Conservation (phyloP, 2,888 invertebrate genomes). For the Agapetus fuscipes region DNA sequence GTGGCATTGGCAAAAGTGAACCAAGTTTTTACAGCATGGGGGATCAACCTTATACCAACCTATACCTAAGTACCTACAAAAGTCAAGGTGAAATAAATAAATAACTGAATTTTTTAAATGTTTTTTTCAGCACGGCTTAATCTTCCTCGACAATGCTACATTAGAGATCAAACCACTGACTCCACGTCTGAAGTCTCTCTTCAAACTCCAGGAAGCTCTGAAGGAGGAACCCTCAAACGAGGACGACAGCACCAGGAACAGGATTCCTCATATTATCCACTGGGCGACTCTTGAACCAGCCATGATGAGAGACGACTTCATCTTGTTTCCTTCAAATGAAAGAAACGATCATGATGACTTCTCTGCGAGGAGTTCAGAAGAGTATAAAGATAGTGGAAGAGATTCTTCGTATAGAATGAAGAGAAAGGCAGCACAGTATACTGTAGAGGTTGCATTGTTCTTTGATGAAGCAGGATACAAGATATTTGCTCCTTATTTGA, state of each 20-base stretch:
- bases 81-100: no score
- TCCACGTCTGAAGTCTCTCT: constrained; percentile 30
- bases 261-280: constrained; percentile 48
- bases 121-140: constrained; percentile 51
- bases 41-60: no score
- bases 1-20: no score
- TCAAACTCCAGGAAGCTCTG: constrained; percentile 32
- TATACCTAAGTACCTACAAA: no score
- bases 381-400: constrained; percentile 5
- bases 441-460: constrained; percentile 63
- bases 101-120: no score
- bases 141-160: constrained; percentile 56
- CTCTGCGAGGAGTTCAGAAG: constrained; percentile 19
- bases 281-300: constrained; percentile 40
- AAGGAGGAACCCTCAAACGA: constrained; percentile 24
- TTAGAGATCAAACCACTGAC: constrained; percentile 60
- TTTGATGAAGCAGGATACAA: constrained; percentile 65
- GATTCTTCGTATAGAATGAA: constrained; percentile 10
- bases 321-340: constrained; percentile 25
- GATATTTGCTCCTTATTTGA: constrained; percentile 57
- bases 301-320: constrained; percentile 35
- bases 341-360: constrained; percentile 23
- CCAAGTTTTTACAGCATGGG: no score
- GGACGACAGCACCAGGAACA: constrained; percentile 20
- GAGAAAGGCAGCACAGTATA: constrained; percentile 34